phyloP scores from a whole-genome alignment of 1,140 invertebrate genomes.

The Agrypnia vestita region DNA sequence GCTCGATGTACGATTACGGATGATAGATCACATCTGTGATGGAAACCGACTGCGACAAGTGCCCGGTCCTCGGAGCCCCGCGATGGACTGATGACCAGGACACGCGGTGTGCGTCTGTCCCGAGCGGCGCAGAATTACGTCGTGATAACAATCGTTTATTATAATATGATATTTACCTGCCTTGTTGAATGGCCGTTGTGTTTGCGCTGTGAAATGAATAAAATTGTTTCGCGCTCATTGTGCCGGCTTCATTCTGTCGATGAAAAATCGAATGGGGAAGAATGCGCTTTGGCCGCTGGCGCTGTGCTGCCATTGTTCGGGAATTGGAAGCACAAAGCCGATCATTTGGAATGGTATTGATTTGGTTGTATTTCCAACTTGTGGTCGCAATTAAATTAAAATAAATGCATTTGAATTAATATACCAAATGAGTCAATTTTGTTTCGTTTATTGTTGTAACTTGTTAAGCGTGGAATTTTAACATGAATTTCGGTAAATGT shows the following conservation, averaged over 20 bases:
- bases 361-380: no score
- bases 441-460: no score
- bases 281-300: conserved; percentile 41
- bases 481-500: no score
- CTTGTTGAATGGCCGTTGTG: conserved; percentile 54
- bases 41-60: not conserved
- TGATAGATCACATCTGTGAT: not conserved
- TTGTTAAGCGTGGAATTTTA: no score
- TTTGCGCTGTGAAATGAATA: conserved; percentile 55
- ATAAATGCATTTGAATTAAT: no score
- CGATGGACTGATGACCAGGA: not conserved
- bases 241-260: conserved; percentile 51
- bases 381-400: no score
- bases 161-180: conserved; percentile 57
- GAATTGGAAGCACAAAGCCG: not conserved
- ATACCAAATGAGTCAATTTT: no score
- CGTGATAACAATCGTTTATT: conserved; percentile 55
- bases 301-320: conserved; percentile 46
- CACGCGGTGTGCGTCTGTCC: not conserved
- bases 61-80: conserved; percentile 13
- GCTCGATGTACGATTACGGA: no score
- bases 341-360: not conserved
- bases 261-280: conserved; percentile 56
- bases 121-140: conserved; percentile 10
- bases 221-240: conserved; percentile 58